Evolutionary conservation across 1,140 invertebrate genomes (phyloP).

Genomic region (Carposina sasakii): DNA sequence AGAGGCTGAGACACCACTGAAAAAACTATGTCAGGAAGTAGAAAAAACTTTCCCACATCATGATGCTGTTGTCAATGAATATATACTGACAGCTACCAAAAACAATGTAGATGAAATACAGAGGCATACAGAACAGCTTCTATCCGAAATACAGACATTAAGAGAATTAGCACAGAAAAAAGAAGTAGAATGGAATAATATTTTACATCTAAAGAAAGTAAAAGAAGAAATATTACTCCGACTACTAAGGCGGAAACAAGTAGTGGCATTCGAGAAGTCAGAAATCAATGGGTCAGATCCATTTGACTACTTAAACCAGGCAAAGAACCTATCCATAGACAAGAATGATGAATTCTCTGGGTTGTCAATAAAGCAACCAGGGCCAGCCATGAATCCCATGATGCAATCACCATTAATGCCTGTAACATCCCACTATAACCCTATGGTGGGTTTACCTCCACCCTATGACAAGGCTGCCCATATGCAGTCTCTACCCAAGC

Average conservation of each 20-base stretch:
- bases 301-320: slow-evolving; percentile 57
- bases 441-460: slow-evolving; percentile 56
- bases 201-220: slow-evolving; percentile 83
- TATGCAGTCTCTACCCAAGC: slow-evolving; percentile 59
- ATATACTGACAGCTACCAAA: slow-evolving; percentile 73
- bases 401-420: slow-evolving; percentile 52
- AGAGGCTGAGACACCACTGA: slow-evolving; percentile 61
- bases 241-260: slow-evolving; percentile 78
- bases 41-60: slow-evolving; percentile 72
- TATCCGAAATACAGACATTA: slow-evolving; percentile 77
- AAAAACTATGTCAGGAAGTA: slow-evolving; percentile 71
- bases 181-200: slow-evolving; percentile 88
- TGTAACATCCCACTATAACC: slow-evolving; percentile 51
- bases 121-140: slow-evolving; percentile 73
- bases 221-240: slow-evolving; percentile 85
- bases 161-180: slow-evolving; percentile 81
- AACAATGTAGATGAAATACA: slow-evolving; percentile 75
- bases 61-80: slow-evolving; percentile 75
- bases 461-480: slow-evolving; percentile 64
- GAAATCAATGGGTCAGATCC: slow-evolving; percentile 59
- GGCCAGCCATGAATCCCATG: slow-evolving; percentile 41
- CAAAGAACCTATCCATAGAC: slow-evolving; percentile 61
- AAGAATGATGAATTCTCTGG: slow-evolving; percentile 68
- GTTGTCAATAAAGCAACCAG: slow-evolving; percentile 52
- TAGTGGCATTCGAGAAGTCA: slow-evolving; percentile 67